Evolutionary conservation across 2,797 vertebrate species (phyloP).

Genomic region (Cirrhinus mrigala): DNA sequence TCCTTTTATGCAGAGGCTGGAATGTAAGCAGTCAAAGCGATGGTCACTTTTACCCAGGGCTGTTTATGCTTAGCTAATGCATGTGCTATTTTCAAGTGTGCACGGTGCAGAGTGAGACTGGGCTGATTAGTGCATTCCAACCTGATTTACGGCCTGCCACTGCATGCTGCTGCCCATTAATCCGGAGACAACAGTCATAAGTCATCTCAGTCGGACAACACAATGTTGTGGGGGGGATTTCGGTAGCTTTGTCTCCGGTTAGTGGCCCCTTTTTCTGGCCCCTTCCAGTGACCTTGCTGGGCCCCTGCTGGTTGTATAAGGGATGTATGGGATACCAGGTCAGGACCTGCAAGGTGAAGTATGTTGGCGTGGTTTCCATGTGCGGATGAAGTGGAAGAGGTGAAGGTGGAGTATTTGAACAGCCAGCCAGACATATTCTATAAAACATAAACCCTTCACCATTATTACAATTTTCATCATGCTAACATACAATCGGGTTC

Average conservation of each 20-base stretch:
- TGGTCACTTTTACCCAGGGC: slow-evolving; percentile 44
- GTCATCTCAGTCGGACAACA: slow-evolving; percentile 67
- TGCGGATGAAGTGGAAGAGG: slow-evolving; percentile 64
- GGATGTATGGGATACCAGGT: slow-evolving; percentile 70
- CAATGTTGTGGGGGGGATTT: slow-evolving; percentile 67
- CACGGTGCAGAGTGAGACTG: slow-evolving; percentile 37
- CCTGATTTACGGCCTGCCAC: slow-evolving; percentile 63
- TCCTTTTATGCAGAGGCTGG: slow-evolving; percentile 47
- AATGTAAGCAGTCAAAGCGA: slow-evolving; percentile 53
- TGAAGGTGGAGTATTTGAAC: slow-evolving; percentile 35
- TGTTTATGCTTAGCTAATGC: slow-evolving; percentile 53
- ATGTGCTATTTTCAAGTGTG: slow-evolving; percentile 49
- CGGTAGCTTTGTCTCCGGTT: slow-evolving; percentile 47
- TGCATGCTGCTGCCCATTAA: slow-evolving; percentile 61
- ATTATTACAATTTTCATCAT: not conserved
- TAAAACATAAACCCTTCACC: not conserved
- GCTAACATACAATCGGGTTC: not conserved
- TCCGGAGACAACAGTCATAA: slow-evolving; percentile 56
- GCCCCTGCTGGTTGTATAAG: slow-evolving; percentile 70
- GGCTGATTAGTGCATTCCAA: slow-evolving; percentile 64
- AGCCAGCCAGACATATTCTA: not conserved
- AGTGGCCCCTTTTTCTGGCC: slow-evolving; percentile 36
- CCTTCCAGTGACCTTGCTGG: slow-evolving; percentile 59
- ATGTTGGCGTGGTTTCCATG: slow-evolving; percentile 68
- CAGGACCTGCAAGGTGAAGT: slow-evolving; percentile 65